Evolutionary conservation across 2,797 vertebrate species (phyloP).

Genomic region (Enoplosus armatus): DNA sequence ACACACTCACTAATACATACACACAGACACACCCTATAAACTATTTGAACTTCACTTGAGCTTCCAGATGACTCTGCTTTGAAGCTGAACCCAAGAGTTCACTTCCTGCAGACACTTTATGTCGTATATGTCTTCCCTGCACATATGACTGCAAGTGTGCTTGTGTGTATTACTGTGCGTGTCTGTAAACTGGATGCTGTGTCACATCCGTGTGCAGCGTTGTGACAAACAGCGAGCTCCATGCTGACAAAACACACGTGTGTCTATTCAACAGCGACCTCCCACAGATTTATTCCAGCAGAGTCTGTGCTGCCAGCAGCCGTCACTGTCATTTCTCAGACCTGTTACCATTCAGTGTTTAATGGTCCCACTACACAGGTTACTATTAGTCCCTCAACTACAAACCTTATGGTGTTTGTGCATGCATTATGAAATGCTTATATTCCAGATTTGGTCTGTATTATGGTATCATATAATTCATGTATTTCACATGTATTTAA

Average conservation of each 20-base stretch:
- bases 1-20: background rate
- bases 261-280: constrained; percentile 25
- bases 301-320: background rate
- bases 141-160: background rate
- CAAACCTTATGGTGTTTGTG: background rate
- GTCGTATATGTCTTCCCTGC: background rate
- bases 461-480: background rate
- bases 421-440: background rate
- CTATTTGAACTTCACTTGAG: constrained; percentile 2
- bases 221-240: constrained; percentile 28
- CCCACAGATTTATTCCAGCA: constrained; percentile 17
- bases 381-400: background rate
- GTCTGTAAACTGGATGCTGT: constrained; percentile 6
- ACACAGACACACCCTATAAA: background rate
- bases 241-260: constrained; percentile 50
- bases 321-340: constrained; percentile 4
- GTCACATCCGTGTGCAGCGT: constrained; percentile 12
- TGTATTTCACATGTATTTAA: background rate
- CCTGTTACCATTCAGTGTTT: constrained; percentile 5
- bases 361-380: background rate
- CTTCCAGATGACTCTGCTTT: background rate
- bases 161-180: background rate
- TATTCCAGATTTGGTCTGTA: background rate
- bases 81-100: too few relatives aligned
- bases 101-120: background rate